These are phyloP conservation scores for Bubalus kerabau DNA, from an alignment of 2,113 vertebrate species.

Conservation along the genomic window DNA sequence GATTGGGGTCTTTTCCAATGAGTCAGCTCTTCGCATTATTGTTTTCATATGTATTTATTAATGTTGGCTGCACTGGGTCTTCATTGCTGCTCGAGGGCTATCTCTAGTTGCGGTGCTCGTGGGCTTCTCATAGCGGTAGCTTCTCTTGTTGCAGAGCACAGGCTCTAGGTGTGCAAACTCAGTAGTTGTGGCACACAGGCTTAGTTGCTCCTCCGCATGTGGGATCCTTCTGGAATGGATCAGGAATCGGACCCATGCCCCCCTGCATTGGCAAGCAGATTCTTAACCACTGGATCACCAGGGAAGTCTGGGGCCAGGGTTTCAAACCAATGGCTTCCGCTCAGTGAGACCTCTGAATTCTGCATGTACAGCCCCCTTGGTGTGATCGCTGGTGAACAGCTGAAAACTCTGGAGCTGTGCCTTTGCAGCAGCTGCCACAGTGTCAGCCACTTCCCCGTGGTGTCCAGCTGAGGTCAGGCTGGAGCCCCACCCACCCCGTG, in stretches of 20 bases:
- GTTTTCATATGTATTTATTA: background rate
- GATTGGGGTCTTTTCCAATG: background rate
- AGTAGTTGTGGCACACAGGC: background rate
- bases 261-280: background rate
- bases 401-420: background rate
- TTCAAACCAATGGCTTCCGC: background rate
- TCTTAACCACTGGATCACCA: background rate
- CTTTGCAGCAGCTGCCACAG: background rate
- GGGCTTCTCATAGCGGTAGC: background rate
- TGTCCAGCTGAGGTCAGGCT: background rate
- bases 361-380: rapidly evolving
- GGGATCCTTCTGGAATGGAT: background rate
- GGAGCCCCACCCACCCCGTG: background rate
- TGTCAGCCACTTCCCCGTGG: background rate
- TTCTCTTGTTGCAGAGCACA: background rate
- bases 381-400: background rate
- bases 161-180: background rate
- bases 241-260: background rate
- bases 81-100: background rate
- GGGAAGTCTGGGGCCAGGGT: background rate
- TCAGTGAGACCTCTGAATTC: background rate
- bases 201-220: background rate
- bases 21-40: background rate
- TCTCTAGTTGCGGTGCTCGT: background rate
- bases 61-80: background rate